A percentile compares a stretch with the other conserved stretches of the same genome.
Conservation (phyloP, 64 coral and sea anemone genomes). For the Montipora cactus region DNA sequence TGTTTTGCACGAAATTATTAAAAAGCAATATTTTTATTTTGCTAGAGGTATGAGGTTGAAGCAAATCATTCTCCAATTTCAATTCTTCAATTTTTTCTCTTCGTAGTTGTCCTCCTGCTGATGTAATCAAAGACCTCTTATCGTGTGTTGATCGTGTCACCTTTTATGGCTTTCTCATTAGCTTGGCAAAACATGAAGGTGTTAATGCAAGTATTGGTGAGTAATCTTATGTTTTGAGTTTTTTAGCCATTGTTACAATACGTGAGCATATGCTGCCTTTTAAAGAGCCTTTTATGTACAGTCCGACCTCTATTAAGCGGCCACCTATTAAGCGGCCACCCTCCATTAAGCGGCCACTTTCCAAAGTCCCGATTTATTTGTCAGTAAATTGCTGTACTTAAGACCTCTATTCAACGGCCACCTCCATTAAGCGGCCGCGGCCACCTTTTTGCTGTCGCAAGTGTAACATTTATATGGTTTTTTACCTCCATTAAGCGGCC, state of each 20-base stretch:
- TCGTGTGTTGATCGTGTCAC: conserved; percentile 83
- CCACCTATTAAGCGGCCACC: no score
- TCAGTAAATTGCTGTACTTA: no score
- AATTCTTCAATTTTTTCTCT: not conserved
- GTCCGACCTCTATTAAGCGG: no score
- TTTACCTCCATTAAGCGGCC: no score
- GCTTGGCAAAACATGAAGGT: conserved; percentile 84
- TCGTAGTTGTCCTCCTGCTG: conserved; percentile 78
- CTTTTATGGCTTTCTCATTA: conserved; percentile 93
- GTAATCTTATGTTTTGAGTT: no score
- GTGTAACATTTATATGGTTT: not conserved
- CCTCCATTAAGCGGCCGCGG: conserved; percentile 69
- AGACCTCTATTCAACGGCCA: not conserved
- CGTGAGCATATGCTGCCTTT: no score
- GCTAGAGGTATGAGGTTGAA: not conserved
- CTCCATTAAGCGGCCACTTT: no score
- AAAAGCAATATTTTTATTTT: no score
- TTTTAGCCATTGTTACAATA: no score
- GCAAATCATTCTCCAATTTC: not conserved
- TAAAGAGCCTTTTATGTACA: no score
- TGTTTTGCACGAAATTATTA: no score
- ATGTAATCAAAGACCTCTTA: conserved; percentile 75
- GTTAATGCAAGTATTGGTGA: conserved; percentile 51
- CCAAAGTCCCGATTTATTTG: no score
- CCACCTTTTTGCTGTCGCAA: conserved; percentile 43